Evolutionary conservation across 2,113 vertebrate genomes (phyloP), one percentile per base, ranked within the genome.

Genomic region (Cryptotis parvus): DNA sequence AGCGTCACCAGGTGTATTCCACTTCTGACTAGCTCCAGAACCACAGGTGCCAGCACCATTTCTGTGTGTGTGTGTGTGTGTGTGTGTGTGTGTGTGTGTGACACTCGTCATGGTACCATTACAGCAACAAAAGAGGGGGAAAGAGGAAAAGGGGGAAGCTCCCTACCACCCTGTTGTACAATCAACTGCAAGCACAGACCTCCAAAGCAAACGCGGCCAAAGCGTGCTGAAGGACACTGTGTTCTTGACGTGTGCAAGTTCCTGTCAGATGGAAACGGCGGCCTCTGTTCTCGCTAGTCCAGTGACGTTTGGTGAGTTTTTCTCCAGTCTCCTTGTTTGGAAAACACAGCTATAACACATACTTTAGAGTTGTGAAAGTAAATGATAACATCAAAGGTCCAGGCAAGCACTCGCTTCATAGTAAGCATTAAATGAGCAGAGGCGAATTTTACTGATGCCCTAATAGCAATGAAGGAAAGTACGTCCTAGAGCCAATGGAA

Each of bases 371-470:
- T 85, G 55, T 77, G 39, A 89, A 91, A 94, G 69, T 63, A 90
- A 81, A 93, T 0, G 9, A 69, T 82, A 84, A 75, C 15, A 37
- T 22, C 45, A 88, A 90, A 76, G 29, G n/a, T 35, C 73, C 61
- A 31, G 33, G 82, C 84, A 31, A 11, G 4, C 43, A 33, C 43
- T 55, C 72, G 70, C 49, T 70, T 33, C 61, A 85, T 7, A 86
- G 49, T 29, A 93, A 88, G 31, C 10, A n/a, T 29, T 89, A 92
- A 89, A 29, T 20, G 94, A 80, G 55, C 39, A 81, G 52, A 11
- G 9, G 52, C 18, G n/a, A 41, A 58, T 93, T 91, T 91, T 84
- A 87, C 89, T 86, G 87, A 58, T 91, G 63, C 61, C 18, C n/a
- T 43, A 78, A 16, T 87, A 39, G 55, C 37, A 80, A 75, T 3